Conservation (phyloP, 2,113 vertebrate species). For the Tachysurus vachellii region DNA sequence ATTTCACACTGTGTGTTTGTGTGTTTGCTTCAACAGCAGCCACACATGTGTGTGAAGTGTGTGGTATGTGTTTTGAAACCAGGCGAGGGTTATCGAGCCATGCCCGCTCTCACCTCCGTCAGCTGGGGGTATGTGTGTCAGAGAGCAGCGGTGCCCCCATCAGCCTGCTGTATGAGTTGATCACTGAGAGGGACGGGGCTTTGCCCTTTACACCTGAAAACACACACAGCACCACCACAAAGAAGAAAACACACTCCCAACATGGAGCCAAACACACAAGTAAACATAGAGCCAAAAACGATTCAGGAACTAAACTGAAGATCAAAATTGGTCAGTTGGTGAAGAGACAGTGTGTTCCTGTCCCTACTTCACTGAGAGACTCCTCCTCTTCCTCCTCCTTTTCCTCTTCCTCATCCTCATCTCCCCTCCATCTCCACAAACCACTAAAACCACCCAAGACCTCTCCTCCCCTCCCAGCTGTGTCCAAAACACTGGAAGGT, state of each 20-base stretch:
- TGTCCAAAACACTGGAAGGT: conserved; percentile 72
- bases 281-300: background rate
- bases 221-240: background rate
- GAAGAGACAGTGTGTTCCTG: conserved; percentile 47
- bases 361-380: conserved; percentile 6
- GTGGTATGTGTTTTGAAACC: conserved; percentile 86
- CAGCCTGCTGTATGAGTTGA: conserved; percentile 84
- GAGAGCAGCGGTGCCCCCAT: conserved; percentile 90
- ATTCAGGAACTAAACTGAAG: conserved; percentile 45
- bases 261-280: conserved; percentile 12
- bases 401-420: conserved; percentile 42
- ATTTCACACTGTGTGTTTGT: background rate
- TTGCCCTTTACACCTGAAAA: conserved; percentile 41
- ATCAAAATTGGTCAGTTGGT: conserved; percentile 50
- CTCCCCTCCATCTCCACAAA: conserved; percentile 35
- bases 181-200: conserved; percentile 75
- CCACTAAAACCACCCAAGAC: background rate
- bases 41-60: conserved; percentile 85
- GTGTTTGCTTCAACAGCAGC: conserved; percentile 60
- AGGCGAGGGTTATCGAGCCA: conserved; percentile 90
- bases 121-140: conserved; percentile 84
- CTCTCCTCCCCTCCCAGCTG: conserved; percentile 39
- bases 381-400: background rate
- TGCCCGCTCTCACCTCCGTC: conserved; percentile 86
- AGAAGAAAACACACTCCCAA: background rate